These are phyloP conservation scores for Isurus oxyrinchus DNA, from an alignment of 2,113 vertebrate genomes.

Conservation along the genomic window DNA sequence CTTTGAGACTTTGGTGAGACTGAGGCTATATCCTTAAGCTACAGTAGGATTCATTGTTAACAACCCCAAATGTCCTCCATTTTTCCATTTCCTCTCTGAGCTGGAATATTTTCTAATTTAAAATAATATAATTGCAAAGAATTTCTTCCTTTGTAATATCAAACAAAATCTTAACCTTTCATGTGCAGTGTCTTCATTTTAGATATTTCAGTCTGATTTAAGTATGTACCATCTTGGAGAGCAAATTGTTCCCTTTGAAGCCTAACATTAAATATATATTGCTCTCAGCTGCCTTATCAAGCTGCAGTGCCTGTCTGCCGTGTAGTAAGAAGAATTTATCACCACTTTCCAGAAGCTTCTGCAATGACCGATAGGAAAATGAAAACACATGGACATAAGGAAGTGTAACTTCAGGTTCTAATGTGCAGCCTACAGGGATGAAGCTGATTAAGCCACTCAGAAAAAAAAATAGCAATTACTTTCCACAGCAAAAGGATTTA, in stretches of 20 bases:
- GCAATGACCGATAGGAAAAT: conserved; percentile 48
- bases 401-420: too few species aligned
- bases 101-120: background rate
- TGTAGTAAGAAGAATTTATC: conserved; percentile 49
- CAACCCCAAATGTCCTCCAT: background rate
- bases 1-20: background rate
- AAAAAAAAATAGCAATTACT: conserved; percentile 8
- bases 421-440: background rate
- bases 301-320: conserved; percentile 43
- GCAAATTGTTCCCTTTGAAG: conserved; percentile 36
- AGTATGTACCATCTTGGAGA: conserved; percentile 38
- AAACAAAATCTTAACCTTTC: conserved; percentile 8
- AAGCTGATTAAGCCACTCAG: background rate
- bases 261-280: background rate
- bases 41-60: background rate
- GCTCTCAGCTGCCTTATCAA: conserved; percentile 44
- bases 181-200: background rate
- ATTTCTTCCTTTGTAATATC: background rate
- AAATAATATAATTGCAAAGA: background rate
- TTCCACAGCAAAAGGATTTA: background rate
- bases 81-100: background rate
- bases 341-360: conserved; percentile 49
- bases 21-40: background rate
- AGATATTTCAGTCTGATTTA: conserved; percentile 31
- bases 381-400: conserved; percentile 5